Conservation (phyloP, 2,888 invertebrate genomes). For the Drosophila flavopinicola region DNA sequence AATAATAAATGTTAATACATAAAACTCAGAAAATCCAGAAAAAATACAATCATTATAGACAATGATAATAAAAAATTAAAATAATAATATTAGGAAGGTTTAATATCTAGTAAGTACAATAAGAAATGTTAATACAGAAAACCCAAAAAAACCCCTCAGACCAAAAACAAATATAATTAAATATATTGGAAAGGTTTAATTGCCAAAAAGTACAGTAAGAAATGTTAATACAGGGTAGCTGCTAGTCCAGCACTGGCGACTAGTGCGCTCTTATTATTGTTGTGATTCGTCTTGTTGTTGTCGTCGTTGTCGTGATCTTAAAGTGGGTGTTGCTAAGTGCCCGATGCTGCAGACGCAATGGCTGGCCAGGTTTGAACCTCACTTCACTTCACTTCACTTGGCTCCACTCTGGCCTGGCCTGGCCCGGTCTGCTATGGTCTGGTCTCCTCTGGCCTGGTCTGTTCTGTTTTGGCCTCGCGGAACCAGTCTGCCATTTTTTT, state of each 20-base stretch:
- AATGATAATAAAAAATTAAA: too few species aligned
- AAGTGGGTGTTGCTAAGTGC: slow-evolving; percentile 78
- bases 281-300: slow-evolving; percentile 13
- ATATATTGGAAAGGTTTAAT: too few species aligned
- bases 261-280: slow-evolving; percentile 5
- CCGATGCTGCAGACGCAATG: slow-evolving; percentile 75
- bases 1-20: too few species aligned
- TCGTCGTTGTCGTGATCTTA: slow-evolving; percentile 61
- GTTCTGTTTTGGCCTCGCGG: background rate
- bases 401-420: background rate
- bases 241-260: background rate
- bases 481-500: slow-evolving; percentile 75
- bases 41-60: too few species aligned
- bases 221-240: slow-evolving; percentile 11
- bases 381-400: background rate
- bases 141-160: too few species aligned
- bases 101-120: too few species aligned
- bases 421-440: background rate
- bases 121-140: too few species aligned
- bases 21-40: too few species aligned
- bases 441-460: background rate
- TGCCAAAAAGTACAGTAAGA: too few species aligned
- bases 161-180: too few species aligned
- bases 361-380: slow-evolving; percentile 49
- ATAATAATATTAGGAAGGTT: too few species aligned